Evolutionary conservation across 1,140 invertebrate genomes (phyloP), one percentile per base, ranked within the genome.

Genomic region (Diabrotica virgifera): DNA sequence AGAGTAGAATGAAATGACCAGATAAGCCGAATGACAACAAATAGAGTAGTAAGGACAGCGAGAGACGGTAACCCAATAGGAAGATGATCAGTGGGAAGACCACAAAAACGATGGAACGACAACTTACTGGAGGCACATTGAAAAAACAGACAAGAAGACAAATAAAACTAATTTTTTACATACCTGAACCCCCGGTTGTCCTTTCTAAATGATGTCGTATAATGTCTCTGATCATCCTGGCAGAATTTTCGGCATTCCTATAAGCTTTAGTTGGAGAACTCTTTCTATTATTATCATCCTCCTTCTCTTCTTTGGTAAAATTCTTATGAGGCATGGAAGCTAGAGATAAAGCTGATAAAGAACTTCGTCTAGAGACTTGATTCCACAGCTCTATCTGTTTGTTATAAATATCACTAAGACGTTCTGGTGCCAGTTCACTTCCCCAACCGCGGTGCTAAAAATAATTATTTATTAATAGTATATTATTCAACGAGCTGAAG

Each of bases 401-500:
- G 81, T 88, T 89, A 81, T 90, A 91, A 74, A 91, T 81, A 77
- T 89, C 86, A 65, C 85, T 84, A 77, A 89, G 82, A 79, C 91
- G 88, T 74, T 93, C 89, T 58, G 90, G 88, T 72, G 90, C 88
- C 74, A 94, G 84, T 82, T 93, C 92, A 68, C 88, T 89, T 71
- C 92, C 92, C 92, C 92, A 95, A 75, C 92, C 93, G 76, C 92
- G 90, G 80, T 91, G 88, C 92, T 94, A 79, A 70, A 83, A 24
- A 24, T 24, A 24, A 24, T 24, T 24, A n/a, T n/a, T n/a, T n/a
- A n/a, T n/a, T n/a, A n/a, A n/a, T n/a, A n/a, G n/a, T n/a, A n/a
- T n/a, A n/a, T n/a, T n/a, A n/a, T n/a, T n/a, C n/a, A n/a, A n/a
- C n/a, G n/a, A n/a, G n/a, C n/a, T n/a, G n/a, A n/a, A n/a, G n/a